Base-by-base conservation (phyloP, 2,888 invertebrate species). In the Hanleya hanleyi region DNA sequence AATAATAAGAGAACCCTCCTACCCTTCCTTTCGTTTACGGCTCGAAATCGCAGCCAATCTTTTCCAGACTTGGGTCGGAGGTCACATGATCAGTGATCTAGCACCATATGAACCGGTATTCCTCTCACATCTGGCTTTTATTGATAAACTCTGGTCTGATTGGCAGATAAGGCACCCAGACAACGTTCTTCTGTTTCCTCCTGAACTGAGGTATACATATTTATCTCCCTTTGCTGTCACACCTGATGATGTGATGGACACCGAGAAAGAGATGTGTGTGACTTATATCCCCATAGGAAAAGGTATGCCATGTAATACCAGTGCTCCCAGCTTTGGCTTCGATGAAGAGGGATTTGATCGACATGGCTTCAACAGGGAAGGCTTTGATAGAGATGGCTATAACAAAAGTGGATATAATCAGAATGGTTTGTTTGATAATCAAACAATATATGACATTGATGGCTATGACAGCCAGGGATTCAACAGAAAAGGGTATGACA, bases 101-200 rank as follows among this genome's bases (percentile, higher is more conserved):
- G 80, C 82, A 33, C 81, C 87, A 0, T 89, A 88, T 76, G 90
- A 90, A 76, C 90, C 90, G 3, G 69, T 88, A 12, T 88, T 86
- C 74, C 75, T 86, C 29, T 87, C 88, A 15, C 82, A 85, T 12
- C 78, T 85, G 73, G 87, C 90, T n/a, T 89, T 83, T 73, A 81
- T 89, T 65, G 90, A 90, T 74, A 86, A 86, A 72, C 72, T 90
- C 2, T 89, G 88, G 87, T 77, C 83, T 74, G 82, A 84, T 5
- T 90, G 90, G 90, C 84, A 85, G 69, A 75, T 77, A 32, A 81
- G 79, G 49, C 81, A 87, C 69, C 77, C 81, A 18, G 80, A 83
- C 51, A 81, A 84, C n/a, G 62, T 85, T 0, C 74, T 82, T 9
- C 68, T 69, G n/a, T 89, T 85, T 75, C 87, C 87, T 1, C 79